These are phyloP conservation scores for Stichopus chloronotus DNA, from an alignment of 35 echinoderm and acorn worm genomes.

Conservation along the genomic window DNA sequence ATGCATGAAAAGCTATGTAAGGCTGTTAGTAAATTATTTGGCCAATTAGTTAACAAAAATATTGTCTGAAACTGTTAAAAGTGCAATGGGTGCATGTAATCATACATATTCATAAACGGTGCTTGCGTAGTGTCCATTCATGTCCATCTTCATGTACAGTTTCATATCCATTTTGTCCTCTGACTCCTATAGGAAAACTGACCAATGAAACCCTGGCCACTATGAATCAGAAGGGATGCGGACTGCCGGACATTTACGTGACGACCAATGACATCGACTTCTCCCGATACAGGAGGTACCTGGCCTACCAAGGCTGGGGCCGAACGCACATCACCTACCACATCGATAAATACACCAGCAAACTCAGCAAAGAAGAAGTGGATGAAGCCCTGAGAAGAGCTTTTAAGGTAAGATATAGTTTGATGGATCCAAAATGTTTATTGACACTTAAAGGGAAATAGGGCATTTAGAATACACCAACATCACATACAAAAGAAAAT, in stretches of 20 bases:
- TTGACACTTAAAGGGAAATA: not conserved
- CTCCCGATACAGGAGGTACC: slow-evolving; percentile 24
- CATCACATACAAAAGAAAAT: no score
- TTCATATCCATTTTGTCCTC: no score
- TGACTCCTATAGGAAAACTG: not conserved
- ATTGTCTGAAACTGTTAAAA: no score
- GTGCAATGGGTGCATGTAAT: no score
- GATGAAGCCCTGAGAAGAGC: slow-evolving; percentile 32
- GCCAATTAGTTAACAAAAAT: no score
- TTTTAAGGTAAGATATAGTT: slow-evolving; percentile 44
- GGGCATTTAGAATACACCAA: no score
- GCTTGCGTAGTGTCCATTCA: no score
- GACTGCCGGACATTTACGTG: slow-evolving; percentile 40
- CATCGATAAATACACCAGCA: slow-evolving; percentile 24
- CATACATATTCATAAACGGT: no score
- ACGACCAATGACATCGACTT: slow-evolving; percentile 40
- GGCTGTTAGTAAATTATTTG: no score
- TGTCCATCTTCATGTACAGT: no score
- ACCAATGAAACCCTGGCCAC: slow-evolving; percentile 24
- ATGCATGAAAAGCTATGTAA: no score
- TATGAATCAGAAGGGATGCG: slow-evolving; percentile 51
- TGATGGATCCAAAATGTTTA: not conserved
- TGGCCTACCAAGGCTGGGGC: slow-evolving; percentile 20
- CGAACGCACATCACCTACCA: slow-evolving; percentile 62
- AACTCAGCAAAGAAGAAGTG: slow-evolving; percentile 2